Evolutionary conservation across 2,113 vertebrate species (phyloP), one percentile per base, ranked within the genome.

Genomic region (Elgaria multicarinata): DNA sequence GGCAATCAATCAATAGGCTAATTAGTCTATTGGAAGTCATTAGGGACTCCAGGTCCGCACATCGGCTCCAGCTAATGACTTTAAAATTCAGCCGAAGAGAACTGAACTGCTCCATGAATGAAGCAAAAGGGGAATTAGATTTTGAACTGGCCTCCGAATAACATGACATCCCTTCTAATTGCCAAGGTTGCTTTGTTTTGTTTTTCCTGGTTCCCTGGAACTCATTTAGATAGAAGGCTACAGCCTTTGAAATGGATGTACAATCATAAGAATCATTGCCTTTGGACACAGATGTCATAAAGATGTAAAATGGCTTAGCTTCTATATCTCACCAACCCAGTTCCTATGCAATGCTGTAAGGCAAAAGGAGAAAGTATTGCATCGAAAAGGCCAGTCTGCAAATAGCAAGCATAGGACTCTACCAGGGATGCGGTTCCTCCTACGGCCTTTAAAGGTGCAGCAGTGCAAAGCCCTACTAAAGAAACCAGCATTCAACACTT

Each of bases 11-110:
- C 95, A 92, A 95, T 95, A 89, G 91, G 90, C 84, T 92, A 94
- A 96, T 95, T 86, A 90, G 94, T 93, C 86, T 92, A 93, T 91
- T 94, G 94, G 91, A 93, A 92, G 92, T 93, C 95, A 92, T 95
- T 95, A 95, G 90, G 95, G 92, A 93, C 86, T 87, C 86, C 3
- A 0, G 90, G 76, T 92, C 87, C 87, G 83, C 93, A 92, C 93
- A 93, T 93, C 90, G 92, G 95, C 91, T 93, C 42, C 84, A 88
- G 89, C 90, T 94, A 95, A 95, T 93, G 89, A 91, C 90, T 94
- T 92, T 93, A 88, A 87, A 94, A 95, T 86, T 94, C 95, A 91
- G 86, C 87, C 92, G 91, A 94, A 91, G 90, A 87, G 91, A 89
- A 91, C 86, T 94, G 91, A 71, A 83, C 92, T 55, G 88, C 90